These are phyloP conservation scores for Polypedilum vanderplanki DNA, from an alignment of 1,140 invertebrate species.

Conservation along the genomic window DNA sequence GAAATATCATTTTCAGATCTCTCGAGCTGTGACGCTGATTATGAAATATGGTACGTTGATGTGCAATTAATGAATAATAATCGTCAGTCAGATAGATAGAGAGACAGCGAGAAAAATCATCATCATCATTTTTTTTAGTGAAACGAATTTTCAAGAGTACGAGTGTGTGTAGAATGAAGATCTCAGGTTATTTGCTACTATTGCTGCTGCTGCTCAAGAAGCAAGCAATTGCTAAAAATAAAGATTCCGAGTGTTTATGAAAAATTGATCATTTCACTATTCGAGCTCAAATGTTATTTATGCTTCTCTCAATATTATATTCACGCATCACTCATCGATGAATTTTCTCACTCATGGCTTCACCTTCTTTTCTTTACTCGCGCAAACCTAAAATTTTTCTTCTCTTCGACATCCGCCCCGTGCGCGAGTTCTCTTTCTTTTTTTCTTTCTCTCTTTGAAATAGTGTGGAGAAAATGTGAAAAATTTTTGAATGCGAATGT, in stretches of 20 bases:
- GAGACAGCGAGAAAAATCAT: too few species aligned
- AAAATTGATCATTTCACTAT: slow-evolving; percentile 14
- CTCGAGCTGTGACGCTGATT: background rate
- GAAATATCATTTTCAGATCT: background rate
- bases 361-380: background rate
- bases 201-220: background rate
- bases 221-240: slow-evolving; percentile 4
- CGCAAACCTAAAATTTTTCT: background rate
- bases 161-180: too few species aligned
- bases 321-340: slow-evolving; percentile 24
- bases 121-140: too few species aligned
- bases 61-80: background rate
- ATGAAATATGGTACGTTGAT: slow-evolving; percentile 9
- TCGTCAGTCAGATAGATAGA: too few species aligned
- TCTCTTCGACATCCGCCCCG: background rate
- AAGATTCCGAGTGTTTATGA: slow-evolving; percentile 18
- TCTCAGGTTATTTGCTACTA: slow-evolving; percentile 9
- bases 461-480: background rate
- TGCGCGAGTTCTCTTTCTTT: background rate
- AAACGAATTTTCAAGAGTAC: too few species aligned
- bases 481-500: background rate
- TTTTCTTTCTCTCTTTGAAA: background rate
- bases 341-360: background rate
- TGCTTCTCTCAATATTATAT: slow-evolving; percentile 22
- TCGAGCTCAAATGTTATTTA: slow-evolving; percentile 15